Percentiles rank a stretch among this genome's conserved stretches.
Evolutionary conservation across 2,113 vertebrate species (phyloP).

Genomic region (Catharus bicknelli): DNA sequence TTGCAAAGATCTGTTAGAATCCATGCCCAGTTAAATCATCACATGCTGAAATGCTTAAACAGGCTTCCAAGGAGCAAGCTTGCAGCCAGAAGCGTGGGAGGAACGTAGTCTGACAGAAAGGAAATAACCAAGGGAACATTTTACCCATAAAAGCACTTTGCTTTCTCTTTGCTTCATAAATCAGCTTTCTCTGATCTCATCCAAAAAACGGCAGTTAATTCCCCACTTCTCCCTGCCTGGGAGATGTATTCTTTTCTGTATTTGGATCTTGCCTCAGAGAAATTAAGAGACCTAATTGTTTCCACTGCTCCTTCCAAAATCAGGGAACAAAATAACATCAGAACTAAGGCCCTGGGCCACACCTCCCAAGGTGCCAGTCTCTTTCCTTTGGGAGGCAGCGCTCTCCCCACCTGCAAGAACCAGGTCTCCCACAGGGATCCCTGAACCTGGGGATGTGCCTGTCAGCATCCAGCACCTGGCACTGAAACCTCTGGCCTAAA

Average conservation of each 20-base stretch:
- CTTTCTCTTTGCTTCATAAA: constrained; percentile 69
- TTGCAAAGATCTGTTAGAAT: constrained; percentile 57
- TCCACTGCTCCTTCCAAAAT: constrained; percentile 59
- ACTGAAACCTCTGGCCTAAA: background rate
- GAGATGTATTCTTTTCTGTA: constrained; percentile 62
- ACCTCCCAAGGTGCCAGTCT: constrained; percentile 31
- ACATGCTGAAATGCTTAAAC: constrained; percentile 64
- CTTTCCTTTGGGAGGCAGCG: background rate
- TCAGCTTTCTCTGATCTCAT: constrained; percentile 66
- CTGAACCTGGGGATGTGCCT: accelerated
- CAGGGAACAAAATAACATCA: constrained; percentile 28
- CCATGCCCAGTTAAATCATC: constrained; percentile 55
- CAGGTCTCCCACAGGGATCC: accelerated
- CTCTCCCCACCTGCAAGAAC: background rate
- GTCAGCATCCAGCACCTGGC: background rate
- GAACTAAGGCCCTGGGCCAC: constrained; percentile 8
- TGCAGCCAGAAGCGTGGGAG: constrained; percentile 67
- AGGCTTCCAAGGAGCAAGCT: constrained; percentile 36
- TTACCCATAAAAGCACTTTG: constrained; percentile 69
- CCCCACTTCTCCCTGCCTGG: constrained; percentile 57
- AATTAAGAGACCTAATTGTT: constrained; percentile 65
- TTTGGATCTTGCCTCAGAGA: constrained; percentile 54
- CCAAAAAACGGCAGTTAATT: constrained; percentile 65
- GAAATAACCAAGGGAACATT: constrained; percentile 70
- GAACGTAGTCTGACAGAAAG: constrained; percentile 64